phyloP scores from a whole-genome alignment of 2,113 vertebrate genomes.

The Aythya baeri region DNA sequence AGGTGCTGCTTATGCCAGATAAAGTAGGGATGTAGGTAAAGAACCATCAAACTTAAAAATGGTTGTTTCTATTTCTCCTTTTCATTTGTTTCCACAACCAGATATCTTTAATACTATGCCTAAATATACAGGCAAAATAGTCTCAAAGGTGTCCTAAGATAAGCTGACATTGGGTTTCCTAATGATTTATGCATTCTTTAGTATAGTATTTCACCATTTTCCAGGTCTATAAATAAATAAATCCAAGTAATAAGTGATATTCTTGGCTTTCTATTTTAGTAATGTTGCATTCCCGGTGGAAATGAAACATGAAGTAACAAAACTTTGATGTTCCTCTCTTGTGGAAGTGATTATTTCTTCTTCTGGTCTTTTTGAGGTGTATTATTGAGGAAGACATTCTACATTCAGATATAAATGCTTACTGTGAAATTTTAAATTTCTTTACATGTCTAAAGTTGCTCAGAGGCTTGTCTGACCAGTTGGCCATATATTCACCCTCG shows the following conservation, averaged over 20 bases:
- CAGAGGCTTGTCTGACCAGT: not conserved
- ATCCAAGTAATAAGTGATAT: not conserved
- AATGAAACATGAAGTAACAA: not conserved
- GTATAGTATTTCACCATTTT: constrained; percentile 1
- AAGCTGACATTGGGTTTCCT: not conserved
- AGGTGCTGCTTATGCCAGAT: not conserved
- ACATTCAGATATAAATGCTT: not conserved
- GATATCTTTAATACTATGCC: not conserved
- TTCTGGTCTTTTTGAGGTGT: not conserved
- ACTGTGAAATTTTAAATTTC: not conserved
- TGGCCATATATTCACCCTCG: not conserved
- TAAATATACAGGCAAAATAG: not conserved
- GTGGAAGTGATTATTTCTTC: not conserved
- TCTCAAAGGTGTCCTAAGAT: not conserved
- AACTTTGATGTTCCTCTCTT: not conserved
- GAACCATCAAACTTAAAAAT: not conserved
- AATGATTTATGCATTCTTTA: not conserved
- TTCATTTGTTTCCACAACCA: not conserved
- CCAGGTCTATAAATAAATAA: not conserved
- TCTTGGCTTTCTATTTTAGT: not conserved
- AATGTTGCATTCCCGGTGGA: not conserved
- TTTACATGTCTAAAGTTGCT: not conserved
- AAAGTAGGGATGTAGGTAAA: not conserved
- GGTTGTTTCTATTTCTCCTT: not conserved
- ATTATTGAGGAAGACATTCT: not conserved